Percentiles rank a stretch among this genome's conserved stretches.
Conservation (phyloP, 2,888 invertebrate species). For the Rhaphigaster nebulosa region DNA sequence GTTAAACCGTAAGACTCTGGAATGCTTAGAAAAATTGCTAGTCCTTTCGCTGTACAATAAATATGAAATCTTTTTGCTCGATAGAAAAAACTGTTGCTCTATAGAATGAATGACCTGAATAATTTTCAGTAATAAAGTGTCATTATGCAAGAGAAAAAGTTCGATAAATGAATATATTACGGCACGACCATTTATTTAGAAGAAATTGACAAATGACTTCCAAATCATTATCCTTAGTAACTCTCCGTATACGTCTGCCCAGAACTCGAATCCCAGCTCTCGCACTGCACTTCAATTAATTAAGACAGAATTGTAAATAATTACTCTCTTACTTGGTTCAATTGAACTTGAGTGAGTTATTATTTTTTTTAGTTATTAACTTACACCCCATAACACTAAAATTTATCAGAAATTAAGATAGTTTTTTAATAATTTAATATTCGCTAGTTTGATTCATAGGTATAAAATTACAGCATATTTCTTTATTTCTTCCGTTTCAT, state of each 20-base stretch:
- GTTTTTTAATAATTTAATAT: background rate
- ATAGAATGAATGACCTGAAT: background rate
- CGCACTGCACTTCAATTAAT: background rate
- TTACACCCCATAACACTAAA: background rate
- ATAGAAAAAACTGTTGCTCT: background rate
- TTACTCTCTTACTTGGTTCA: background rate
- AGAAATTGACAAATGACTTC: background rate
- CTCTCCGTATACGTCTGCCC: background rate
- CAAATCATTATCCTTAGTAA: background rate
- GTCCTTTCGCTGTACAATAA: background rate
- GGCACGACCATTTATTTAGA: background rate
- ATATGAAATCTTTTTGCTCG: background rate
- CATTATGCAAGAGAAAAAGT: background rate
- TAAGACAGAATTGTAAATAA: background rate
- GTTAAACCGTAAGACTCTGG: background rate
- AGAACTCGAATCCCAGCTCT: background rate
- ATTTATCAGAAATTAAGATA: background rate
- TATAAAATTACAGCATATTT: background rate
- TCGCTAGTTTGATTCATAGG: background rate
- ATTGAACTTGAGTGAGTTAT: background rate
- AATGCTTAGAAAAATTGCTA: background rate
- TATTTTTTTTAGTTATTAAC: background rate
- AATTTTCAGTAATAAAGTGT: constrained; percentile 1
- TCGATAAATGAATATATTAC: background rate
- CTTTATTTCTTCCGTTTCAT: background rate